Base-by-base conservation (phyloP, 2,113 vertebrate genomes). In the Mastomys coucha region DNA sequence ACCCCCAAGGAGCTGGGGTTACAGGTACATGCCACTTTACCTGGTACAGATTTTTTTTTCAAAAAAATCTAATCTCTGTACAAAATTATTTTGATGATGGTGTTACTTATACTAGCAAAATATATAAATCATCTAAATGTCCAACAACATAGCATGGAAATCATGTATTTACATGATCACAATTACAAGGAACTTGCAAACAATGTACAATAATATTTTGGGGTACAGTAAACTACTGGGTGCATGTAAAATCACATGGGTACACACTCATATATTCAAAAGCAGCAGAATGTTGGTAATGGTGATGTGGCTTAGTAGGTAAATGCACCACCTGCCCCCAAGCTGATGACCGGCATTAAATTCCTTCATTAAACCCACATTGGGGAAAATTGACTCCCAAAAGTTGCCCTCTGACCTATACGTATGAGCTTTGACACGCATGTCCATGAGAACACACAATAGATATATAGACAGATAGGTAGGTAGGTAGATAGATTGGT, bases 71-170 rank as follows among this genome's bases (percentile, higher is more conserved):
- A 22, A 80, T 56, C 28, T 70, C 70, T 73, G 10, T 70, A 63
- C 24, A 85, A 31, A 53, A 36, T 72, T 9, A 94, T 91, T 93
- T 95, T 80, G 60, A 80, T 69, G 49, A 33, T 42, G 42, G 39
- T 86, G 14, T 56, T 80, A 88, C 56, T 88, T 85, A 88, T 84
- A 84, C 8, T 78, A 72, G 24, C 24, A 91, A 86, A 86, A 56
- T 39, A 33, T n/a, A 67, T 78, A 77, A 65, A 26, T 63, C 7
- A 88, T 56, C 51, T 91, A 72, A 39, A 82, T 73, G 49, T 73
- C 24, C 28, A 91, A 56, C 19, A 84, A 45, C 28, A 53, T 63
- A 84, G n/a, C 58, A 11, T 5, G 12, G 80, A 63, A 63, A 42
- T 42, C 60, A 28, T 60, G 24, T 17, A 28, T 63, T 63, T 60